Evolutionary conservation across 2,113 vertebrate genomes (phyloP), one percentile per base, ranked within the genome.

Genomic region (Rhea pennata): DNA sequence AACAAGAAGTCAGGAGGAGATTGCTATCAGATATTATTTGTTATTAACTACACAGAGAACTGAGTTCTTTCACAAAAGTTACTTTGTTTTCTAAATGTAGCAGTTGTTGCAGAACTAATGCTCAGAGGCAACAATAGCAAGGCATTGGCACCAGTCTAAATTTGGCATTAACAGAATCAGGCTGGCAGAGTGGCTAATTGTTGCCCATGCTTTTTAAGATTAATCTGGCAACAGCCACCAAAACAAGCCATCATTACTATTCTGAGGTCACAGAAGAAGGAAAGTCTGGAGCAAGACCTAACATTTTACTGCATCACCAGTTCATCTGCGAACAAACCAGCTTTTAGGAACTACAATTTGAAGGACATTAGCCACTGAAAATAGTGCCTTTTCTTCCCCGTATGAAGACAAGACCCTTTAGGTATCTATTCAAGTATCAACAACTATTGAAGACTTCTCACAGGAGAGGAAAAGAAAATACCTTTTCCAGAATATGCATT

Each of bases 391-490:
- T 56, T 69, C 48, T n/a, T 70, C 22, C 15, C 7, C 22, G 31
- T 9, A 5, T 3, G 39, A 70, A 46, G 24, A n/a, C 16, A 70
- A 59, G 17, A n/a, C 16, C 36, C 16, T 36, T 36, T 0, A 0
- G 36, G 21, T 16, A 50, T 20, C 9, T 15, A 51, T 39, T 58
- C 33, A 51, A 59, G 10, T 19, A 59, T 33, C 56, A 59, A 59
- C 16, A 59, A 6, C 56, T 59, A 19, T 17, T 11, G 56, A 29
- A 59, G 16, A 33, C 56, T 58, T 31, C 29, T 17, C 56, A 9
- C 16, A 33, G 56, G 56, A 59, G 56, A 59, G 6, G 29, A 59
- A 19, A 33, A 19, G 7, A 6, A 48, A 48, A 48, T 16, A 24
- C 27, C 33, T 36, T 36, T 9, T 42, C 40, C 48, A 36, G 40